Evolutionary conservation across 2,113 vertebrate genomes (phyloP).

Genomic region (Cisticola juncidis): DNA sequence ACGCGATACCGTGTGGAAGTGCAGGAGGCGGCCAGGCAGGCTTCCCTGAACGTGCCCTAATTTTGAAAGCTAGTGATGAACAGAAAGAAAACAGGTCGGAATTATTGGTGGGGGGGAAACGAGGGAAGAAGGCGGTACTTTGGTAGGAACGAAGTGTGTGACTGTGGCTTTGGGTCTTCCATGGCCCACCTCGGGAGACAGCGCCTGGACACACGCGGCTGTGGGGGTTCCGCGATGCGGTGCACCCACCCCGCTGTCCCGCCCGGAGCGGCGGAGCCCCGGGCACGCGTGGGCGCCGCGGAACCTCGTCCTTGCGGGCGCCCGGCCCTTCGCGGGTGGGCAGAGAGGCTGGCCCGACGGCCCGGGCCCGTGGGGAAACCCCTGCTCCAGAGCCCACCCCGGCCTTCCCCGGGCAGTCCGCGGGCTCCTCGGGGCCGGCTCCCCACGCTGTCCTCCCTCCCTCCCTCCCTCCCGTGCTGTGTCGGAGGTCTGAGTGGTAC

Average conservation of each 20-base stretch:
- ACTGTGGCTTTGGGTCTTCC: not conserved
- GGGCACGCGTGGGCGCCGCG: not conserved
- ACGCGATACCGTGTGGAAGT: not conserved
- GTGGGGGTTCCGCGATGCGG: not conserved
- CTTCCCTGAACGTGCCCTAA: not conserved
- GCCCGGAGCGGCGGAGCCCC: not conserved
- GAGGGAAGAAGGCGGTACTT: not conserved
- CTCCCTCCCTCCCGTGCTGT: not conserved
- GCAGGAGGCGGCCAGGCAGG: not conserved
- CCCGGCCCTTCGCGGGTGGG: not conserved
- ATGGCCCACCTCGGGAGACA: not conserved
- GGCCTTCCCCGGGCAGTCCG: not conserved
- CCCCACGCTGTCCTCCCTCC: not conserved
- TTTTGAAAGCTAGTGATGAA: not conserved
- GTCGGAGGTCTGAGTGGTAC: not conserved
- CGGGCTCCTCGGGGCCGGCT: not conserved
- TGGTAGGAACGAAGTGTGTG: not conserved
- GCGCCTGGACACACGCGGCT: not conserved
- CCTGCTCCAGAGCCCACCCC: not conserved
- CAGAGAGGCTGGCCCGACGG: not conserved
- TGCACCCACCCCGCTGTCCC: too few species aligned
- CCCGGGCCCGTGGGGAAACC: not conserved
- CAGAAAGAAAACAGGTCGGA: not conserved
- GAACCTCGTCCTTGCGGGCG: not conserved
- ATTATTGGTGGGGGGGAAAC: fast-evolving